Evolutionary conservation across 2,888 invertebrate genomes (phyloP).

Genomic region (Athripsodes cinereus): DNA sequence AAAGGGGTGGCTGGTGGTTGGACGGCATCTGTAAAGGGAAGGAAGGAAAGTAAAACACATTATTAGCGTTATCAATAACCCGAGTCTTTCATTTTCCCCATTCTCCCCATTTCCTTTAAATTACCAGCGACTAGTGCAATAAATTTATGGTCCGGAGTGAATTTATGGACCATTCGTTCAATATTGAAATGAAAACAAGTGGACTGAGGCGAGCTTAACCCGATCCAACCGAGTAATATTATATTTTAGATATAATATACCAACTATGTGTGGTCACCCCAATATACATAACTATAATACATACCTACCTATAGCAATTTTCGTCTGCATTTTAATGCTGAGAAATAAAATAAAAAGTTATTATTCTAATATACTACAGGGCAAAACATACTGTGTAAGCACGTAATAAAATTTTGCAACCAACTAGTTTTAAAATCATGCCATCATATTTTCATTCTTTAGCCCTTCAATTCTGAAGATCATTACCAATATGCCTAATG

Average conservation of each 20-base stretch:
- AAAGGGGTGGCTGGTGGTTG: too few species aligned
- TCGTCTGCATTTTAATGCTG: too few species aligned
- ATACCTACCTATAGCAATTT: background rate
- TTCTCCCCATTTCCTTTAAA: background rate
- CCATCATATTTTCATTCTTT: too few species aligned
- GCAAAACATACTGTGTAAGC: too few species aligned
- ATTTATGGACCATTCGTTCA: slow-evolving; percentile 22
- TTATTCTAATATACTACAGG: too few species aligned
- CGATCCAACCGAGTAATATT: background rate
- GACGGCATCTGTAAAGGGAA: too few species aligned
- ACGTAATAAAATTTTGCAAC: too few species aligned
- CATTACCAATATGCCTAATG: too few species aligned
- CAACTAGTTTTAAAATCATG: too few species aligned
- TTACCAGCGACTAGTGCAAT: slow-evolving; percentile 14
- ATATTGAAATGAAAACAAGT: slow-evolving; percentile 26
- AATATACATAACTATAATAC: background rate
- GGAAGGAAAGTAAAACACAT: background rate
- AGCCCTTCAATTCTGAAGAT: too few species aligned
- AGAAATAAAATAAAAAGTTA: too few species aligned
- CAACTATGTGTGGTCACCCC: slow-evolving; percentile 1
- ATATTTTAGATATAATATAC: background rate
- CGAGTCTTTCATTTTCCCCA: background rate
- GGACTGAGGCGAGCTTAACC: slow-evolving; percentile 11
- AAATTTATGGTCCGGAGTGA: slow-evolving; percentile 24
- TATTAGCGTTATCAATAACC: slow-evolving; percentile 1